Evolutionary conservation across 2,113 vertebrate genomes (phyloP), one percentile per base, ranked within the genome.

Genomic region (Myrmophylax atrothorax): DNA sequence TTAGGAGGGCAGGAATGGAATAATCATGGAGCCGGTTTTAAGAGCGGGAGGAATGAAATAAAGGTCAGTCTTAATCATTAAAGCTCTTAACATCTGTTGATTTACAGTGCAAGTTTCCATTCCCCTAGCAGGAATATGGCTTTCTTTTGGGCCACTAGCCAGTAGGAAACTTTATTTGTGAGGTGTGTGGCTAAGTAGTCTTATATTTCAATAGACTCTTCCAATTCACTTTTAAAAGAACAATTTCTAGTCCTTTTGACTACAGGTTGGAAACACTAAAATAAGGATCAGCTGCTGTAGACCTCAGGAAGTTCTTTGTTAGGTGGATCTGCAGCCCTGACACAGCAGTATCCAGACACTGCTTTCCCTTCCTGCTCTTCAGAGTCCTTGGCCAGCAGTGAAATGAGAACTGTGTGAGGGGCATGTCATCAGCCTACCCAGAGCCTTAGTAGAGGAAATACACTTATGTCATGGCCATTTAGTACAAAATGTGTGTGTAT

Each of bases 261-360:
- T 33, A 19, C 29, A 59, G 33, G 11, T 73, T 2, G 3, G 59
- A 79, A 92, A 29, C 25, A 3, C 18, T 56, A 35, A 79, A 85
- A 53, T 63, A 58, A 60, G 9, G 28, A 75, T 90, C 64, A 60
- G 40, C 29, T 68, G 28, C 66, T 52, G 40, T 77, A 60, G 64
- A 78, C 56, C 47, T 89, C 38, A 66, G 92, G 12, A 18, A 77
- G n/a, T 35, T 86, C 28, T 93, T 84, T 75, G 38, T 89, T 84
- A 82, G 52, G 5, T 64, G 49, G 22, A 60, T 76, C 62, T 78
- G 44, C 56, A 78, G 44, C 9, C 31, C 31, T 23, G 52, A 31
- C 6, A 0, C 24, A 18, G 53, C 3, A 2, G 20, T 50, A 38
- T 26, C 35, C 0, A 11, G 28, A 11, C 1, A 0, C 37, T 73